Percentiles rank a stretch among this genome's conserved stretches.
Evolutionary conservation across 2,113 vertebrate species (phyloP).

Genomic region (Phaethon lepturus): DNA sequence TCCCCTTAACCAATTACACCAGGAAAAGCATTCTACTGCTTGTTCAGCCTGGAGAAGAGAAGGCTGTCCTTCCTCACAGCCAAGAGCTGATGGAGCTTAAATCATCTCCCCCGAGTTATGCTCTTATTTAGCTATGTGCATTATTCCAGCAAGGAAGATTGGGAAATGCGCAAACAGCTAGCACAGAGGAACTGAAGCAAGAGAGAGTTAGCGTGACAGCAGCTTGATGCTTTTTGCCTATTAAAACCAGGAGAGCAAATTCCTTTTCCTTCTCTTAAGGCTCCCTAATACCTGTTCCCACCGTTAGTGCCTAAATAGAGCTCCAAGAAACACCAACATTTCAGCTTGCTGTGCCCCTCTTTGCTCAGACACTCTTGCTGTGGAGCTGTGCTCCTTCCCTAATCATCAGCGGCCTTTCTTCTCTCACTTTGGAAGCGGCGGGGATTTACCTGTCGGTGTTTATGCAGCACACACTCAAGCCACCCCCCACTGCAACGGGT

Average conservation of each 20-base stretch:
- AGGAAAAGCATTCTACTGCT: background rate
- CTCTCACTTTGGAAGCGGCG: accelerated
- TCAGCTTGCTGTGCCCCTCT: background rate
- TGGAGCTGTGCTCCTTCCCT: background rate
- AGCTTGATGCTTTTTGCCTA: background rate
- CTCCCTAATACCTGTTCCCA: background rate
- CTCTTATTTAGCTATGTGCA: background rate
- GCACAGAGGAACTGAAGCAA: background rate
- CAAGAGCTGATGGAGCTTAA: background rate
- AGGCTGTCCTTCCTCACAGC: background rate
- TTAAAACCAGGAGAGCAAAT: background rate
- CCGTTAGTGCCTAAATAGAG: background rate
- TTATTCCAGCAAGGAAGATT: background rate
- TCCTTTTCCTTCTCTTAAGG: background rate
- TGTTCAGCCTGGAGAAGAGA: background rate
- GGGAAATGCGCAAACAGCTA: background rate
- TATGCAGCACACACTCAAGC: background rate
- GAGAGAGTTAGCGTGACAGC: background rate
- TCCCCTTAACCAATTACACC: background rate
- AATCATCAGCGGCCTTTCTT: background rate
- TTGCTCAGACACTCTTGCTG: background rate
- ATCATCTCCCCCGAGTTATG: background rate
- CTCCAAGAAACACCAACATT: too few relatives aligned
- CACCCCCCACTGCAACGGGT: background rate
- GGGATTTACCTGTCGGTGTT: background rate